Evolutionary conservation across 2,888 invertebrate species (phyloP).

Genomic region (Thymelicus lineola): DNA sequence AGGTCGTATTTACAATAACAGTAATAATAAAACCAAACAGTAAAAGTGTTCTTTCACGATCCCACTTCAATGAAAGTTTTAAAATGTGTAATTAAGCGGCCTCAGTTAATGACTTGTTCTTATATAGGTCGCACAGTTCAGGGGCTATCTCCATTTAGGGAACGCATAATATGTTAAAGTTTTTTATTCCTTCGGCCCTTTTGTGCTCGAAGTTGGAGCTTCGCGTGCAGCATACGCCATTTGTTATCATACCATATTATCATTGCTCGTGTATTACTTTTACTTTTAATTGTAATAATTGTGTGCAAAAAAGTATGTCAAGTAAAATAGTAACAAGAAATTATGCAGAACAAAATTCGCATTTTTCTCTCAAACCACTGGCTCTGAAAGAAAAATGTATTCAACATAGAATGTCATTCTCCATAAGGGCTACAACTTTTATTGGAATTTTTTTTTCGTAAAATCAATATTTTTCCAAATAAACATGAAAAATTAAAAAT

Average conservation of each 20-base stretch:
- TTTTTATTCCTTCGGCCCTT: constrained; percentile 36
- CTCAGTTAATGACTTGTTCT: constrained; percentile 39
- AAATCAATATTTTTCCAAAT: no score
- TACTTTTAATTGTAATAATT: no score
- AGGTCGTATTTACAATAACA: background rate
- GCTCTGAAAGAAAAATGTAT: no score
- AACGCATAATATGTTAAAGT: constrained; percentile 42
- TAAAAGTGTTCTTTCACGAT: background rate
- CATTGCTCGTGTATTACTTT: no score
- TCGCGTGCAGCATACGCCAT: background rate
- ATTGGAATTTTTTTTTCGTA: no score
- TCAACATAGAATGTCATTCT: no score
- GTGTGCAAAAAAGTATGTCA: no score
- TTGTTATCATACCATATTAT: background rate
- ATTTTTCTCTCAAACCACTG: no score
- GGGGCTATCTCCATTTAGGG: constrained; percentile 46
- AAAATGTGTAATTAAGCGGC: constrained; percentile 39
- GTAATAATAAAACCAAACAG: background rate
- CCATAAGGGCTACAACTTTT: no score
- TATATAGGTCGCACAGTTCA: constrained; percentile 41
- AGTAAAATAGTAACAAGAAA: no score
- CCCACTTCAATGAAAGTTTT: constrained; percentile 24
- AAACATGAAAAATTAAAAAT: no score
- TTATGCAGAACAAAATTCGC: no score
- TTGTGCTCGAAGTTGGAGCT: background rate